Base-by-base conservation (phyloP, 1,140 invertebrate genomes). In the Drosophila saltans region DNA sequence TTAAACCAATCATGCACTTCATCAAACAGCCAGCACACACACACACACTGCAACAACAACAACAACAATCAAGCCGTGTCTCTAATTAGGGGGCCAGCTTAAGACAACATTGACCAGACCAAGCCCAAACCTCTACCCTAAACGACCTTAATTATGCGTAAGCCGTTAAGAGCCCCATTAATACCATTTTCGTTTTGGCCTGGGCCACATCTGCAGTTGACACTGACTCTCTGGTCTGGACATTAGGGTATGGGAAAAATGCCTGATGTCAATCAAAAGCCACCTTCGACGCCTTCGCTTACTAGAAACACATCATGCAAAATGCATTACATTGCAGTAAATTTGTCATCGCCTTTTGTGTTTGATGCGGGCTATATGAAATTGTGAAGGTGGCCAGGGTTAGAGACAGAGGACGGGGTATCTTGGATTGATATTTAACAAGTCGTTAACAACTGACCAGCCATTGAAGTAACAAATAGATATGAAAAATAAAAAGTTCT, bases 61-160 rank as follows among this genome's bases (percentile, higher is more conserved):
- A 62, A 28, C 30, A 72, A 67, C 43, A 52, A 62, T 24, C 56
- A 21, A 28, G 71, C 56, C 60, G 63, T 68, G 84, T 69, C 80
- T 60, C 80, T 89, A 88, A 84, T 80, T 84, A 80, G 80, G 45
- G 28, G 28, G 69, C 66, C 60, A 58, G 77, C 73, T 83, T 77
- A 83, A 80, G 83, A 89, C 79, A 82, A 85, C 83, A 86, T 81
- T 79, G 66, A 69, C 45, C 56, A 41, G 56, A 11, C 48, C 65
- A 28, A 57, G 55, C 40, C 7, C 24, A 43, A 39, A 67, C 16
- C 45, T 40, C 61, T 56, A 43, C 16, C 59, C 59, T 68, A 69
- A 72, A 69, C 73, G 70, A 76, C 63, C 83, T 89, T 89, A 88
- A 88, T 89, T 88, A 88, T 88, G 84, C 83, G 83, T 78, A 78